Conservation (phyloP, 2,888 invertebrate species). For the Ornithoptera alexandrae region DNA sequence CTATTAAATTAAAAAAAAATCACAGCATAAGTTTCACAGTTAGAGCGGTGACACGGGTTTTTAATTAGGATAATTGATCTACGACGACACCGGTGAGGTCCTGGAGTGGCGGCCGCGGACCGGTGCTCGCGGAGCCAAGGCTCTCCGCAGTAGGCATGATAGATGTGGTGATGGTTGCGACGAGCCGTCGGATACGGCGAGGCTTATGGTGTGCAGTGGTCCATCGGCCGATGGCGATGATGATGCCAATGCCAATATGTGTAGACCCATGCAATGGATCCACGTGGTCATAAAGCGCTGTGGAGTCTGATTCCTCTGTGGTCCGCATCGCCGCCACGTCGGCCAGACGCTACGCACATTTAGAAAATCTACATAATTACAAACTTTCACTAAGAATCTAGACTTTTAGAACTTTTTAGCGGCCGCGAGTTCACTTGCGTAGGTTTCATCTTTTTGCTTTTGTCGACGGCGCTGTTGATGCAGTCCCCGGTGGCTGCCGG, state of each 20-base stretch:
- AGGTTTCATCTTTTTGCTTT: conserved; percentile 62
- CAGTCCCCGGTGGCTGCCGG: conserved; percentile 48
- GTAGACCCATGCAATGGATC: conserved; percentile 60
- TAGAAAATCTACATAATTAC: conserved; percentile 80
- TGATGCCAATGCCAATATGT: conserved; percentile 44
- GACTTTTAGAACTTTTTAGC: conserved; percentile 74
- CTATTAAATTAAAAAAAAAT: conserved; percentile 29
- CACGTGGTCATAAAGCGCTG: conserved; percentile 67
- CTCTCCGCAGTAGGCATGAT: too few relatives aligned
- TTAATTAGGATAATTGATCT: conserved; percentile 41
- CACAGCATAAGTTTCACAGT: conserved; percentile 31
- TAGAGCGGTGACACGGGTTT: conserved; percentile 39
- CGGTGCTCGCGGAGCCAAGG: too few relatives aligned
- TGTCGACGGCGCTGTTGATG: conserved; percentile 51
- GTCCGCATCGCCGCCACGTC: conserved; percentile 44
- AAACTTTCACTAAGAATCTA: conserved; percentile 71
- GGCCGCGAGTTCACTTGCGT: conserved; percentile 56
- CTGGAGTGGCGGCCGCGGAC: too few relatives aligned
- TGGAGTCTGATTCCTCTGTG: conserved; percentile 70
- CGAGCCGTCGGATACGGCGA: too few relatives aligned
- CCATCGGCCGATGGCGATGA: too few relatives aligned
- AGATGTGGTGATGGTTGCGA: too few relatives aligned
- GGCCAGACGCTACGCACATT: conserved; percentile 70
- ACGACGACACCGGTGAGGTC: conserved; percentile 32
- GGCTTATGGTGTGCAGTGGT: too few relatives aligned